phyloP scores from a whole-genome alignment of 2,888 invertebrate genomes.

The Iphiclides podalirius region DNA sequence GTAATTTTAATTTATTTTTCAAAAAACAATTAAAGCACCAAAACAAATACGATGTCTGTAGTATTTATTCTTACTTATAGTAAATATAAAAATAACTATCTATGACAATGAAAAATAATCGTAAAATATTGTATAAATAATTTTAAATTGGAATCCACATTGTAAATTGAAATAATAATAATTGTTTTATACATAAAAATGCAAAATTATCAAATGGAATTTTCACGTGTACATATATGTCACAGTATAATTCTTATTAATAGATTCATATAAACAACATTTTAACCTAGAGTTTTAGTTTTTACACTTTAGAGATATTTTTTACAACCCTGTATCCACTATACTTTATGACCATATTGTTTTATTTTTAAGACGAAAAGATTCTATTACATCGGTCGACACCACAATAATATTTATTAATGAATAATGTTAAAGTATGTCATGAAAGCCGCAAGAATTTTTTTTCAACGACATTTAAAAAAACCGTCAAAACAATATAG shows the following conservation, averaged over 20 bases:
- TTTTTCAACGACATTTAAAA: constrained; percentile 13
- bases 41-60: constrained; percentile 1
- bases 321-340: constrained; percentile 80
- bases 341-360: constrained; percentile 69
- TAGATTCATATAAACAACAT: constrained; percentile 75
- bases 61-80: neutral
- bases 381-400: constrained; percentile 35
- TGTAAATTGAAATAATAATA: constrained; percentile 19
- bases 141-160: constrained; percentile 30
- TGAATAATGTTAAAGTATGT: constrained; percentile 27
- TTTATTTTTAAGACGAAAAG: constrained; percentile 53
- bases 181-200: constrained; percentile 48
- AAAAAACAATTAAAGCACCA: constrained; percentile 13
- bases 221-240: constrained; percentile 58
- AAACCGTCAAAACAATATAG: constrained; percentile 1
- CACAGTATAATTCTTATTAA: constrained; percentile 66
- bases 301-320: constrained; percentile 75
- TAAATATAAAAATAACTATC: constrained; percentile 1
- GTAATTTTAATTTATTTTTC: constrained; percentile 1
- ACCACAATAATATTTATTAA: constrained; percentile 26
- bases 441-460: constrained; percentile 31
- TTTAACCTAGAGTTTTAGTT: constrained; percentile 63
- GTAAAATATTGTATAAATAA: constrained; percentile 16
- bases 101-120: constrained; percentile 7
- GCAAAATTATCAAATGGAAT: constrained; percentile 65